phyloP scores from a whole-genome alignment of 1,140 invertebrate genomes.

The Lordiphosa clarofinis region DNA sequence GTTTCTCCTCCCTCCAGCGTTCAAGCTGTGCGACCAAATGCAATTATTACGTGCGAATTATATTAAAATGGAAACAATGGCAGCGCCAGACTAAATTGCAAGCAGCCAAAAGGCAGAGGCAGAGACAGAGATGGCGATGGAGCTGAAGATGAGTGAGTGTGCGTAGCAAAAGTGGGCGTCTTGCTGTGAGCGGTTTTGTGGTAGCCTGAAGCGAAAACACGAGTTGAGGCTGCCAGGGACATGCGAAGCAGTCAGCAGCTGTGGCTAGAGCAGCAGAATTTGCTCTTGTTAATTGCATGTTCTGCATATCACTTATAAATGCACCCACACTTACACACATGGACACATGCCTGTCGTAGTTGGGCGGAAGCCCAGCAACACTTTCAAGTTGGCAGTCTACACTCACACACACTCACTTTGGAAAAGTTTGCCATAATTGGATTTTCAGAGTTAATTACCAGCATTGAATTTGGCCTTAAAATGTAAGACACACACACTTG shows the following conservation, averaged over 20 bases:
- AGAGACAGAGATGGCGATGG: background rate
- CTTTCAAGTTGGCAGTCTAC: slow-evolving; percentile 23
- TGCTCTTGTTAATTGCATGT: slow-evolving; percentile 78
- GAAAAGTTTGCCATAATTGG: slow-evolving; percentile 78
- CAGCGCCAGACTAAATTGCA: slow-evolving; percentile 17
- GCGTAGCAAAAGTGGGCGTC: slow-evolving; percentile 34
- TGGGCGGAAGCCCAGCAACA: slow-evolving; percentile 9
- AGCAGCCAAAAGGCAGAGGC: slow-evolving; percentile 15
- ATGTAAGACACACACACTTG: slow-evolving; percentile 52
- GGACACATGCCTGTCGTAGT: slow-evolving; percentile 2
- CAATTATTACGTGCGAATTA: slow-evolving; percentile 78
- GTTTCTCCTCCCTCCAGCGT: background rate
- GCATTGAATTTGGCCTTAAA: slow-evolving; percentile 74
- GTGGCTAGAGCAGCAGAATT: slow-evolving; percentile 40
- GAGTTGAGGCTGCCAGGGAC: slow-evolving; percentile 14
- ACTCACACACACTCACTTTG: slow-evolving; percentile 53
- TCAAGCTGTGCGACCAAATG: slow-evolving; percentile 33
- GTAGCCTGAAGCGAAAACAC: slow-evolving; percentile 43
- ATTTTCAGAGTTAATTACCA: slow-evolving; percentile 79
- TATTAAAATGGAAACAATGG: slow-evolving; percentile 75
- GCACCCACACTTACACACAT: slow-evolving; percentile 42
- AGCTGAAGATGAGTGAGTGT: background rate
- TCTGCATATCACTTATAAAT: slow-evolving; percentile 78
- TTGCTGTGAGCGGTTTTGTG: slow-evolving; percentile 42
- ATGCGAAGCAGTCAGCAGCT: slow-evolving; percentile 21